Conservation (phyloP, 2,888 invertebrate species). For the Drosophila anceps region DNA sequence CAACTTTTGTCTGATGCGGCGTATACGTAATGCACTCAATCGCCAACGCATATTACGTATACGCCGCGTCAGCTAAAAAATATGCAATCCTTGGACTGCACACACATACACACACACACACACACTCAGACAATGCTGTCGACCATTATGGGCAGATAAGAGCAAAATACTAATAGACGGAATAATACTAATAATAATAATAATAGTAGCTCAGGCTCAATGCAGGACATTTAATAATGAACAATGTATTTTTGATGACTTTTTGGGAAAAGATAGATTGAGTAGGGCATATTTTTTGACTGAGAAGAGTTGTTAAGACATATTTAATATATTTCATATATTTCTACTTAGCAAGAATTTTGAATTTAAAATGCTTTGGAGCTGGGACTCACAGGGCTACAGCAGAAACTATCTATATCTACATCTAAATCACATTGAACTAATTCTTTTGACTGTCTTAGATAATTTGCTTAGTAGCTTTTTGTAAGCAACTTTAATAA, state of each 20-base stretch:
- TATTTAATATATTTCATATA: background rate
- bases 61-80: slow-evolving; percentile 59
- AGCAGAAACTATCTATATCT: background rate
- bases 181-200: slow-evolving; percentile 11
- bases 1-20: slow-evolving; percentile 44
- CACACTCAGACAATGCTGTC: slow-evolving; percentile 25
- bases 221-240: slow-evolving; percentile 12
- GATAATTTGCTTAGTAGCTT: too few relatives aligned
- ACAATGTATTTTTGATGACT: background rate
- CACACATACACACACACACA: background rate
- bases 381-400: too few relatives aligned
- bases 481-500: background rate
- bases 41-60: slow-evolving; percentile 50
- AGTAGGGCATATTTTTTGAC: background rate
- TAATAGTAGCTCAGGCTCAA: background rate
- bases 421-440: background rate
- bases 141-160: slow-evolving; percentile 35
- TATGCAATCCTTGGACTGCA: slow-evolving; percentile 1
- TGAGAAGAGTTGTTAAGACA: background rate
- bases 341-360: background rate
- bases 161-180: background rate
- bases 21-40: slow-evolving; percentile 64
- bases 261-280: background rate
- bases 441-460: too few relatives aligned
- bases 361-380: background rate